These are phyloP conservation scores for Drepana falcataria DNA, from an alignment of 2,888 invertebrate species.

Conservation along the genomic window DNA sequence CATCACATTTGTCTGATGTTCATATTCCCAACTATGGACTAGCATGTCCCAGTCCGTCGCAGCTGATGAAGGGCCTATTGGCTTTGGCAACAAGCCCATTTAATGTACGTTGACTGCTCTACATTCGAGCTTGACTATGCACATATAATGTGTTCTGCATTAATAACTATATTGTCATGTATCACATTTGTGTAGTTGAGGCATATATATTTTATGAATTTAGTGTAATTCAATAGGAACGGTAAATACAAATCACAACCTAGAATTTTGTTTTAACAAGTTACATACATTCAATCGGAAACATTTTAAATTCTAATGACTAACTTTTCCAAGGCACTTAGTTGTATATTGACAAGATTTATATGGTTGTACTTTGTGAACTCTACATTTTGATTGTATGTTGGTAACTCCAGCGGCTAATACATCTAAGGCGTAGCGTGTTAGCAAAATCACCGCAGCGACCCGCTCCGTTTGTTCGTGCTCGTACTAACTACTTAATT, in stretches of 20 bases:
- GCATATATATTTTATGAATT: conserved; percentile 3
- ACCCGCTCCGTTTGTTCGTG: conserved; percentile 6
- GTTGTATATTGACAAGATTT: conserved; percentile 71
- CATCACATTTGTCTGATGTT: conserved; percentile 39
- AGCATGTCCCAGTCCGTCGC: background rate
- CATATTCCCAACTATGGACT: conserved; percentile 7
- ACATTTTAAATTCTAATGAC: conserved; percentile 73
- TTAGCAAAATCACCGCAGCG: conserved; percentile 43
- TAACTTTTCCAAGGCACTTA: conserved; percentile 76
- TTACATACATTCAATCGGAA: conserved; percentile 37
- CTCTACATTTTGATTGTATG: conserved; percentile 73
- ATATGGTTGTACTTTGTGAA: conserved; percentile 70
- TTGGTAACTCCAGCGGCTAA: conserved; percentile 72
- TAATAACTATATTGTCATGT: background rate
- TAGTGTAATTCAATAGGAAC: background rate
- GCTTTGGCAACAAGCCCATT: background rate
- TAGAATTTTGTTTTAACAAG: conserved; percentile 48
- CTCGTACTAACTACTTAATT: conserved; percentile 1
- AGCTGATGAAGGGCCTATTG: background rate
- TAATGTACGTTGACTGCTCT: background rate
- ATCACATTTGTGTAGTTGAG: conserved; percentile 9
- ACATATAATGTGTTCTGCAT: background rate
- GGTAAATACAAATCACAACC: conserved; percentile 52
- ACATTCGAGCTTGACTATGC: background rate
- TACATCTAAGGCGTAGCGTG: conserved; percentile 49